Percentiles rank a stretch among this genome's conserved stretches.
These are phyloP conservation scores for Lamellibrachia satsuma DNA, from an alignment of 2,888 invertebrate genomes.

Conservation along the genomic window DNA sequence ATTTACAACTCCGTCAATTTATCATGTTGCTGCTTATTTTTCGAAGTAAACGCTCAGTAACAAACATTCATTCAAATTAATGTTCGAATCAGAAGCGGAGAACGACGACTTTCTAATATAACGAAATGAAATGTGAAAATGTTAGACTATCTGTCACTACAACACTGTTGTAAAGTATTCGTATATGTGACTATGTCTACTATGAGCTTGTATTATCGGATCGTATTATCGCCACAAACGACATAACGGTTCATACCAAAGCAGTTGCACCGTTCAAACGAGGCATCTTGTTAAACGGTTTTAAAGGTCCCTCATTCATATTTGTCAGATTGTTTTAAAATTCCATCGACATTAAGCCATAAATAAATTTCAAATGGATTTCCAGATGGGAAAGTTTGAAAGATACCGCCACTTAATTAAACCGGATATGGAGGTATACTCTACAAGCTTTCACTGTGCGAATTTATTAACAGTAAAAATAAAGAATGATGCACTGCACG, in stretches of 20 bases:
- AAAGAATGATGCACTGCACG: not conserved
- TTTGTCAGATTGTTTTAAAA: not conserved
- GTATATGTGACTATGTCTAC: not conserved
- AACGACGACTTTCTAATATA: too few species aligned
- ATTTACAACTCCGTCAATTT: too few species aligned
- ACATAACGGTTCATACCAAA: not conserved
- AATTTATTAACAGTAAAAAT: not conserved
- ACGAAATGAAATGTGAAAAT: too few species aligned
- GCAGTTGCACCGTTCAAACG: slow-evolving; percentile 9
- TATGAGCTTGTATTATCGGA: not conserved
- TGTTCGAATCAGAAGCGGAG: too few species aligned
- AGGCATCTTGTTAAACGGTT: slow-evolving; percentile 11
- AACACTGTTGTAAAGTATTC: not conserved
- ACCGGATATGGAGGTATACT: not conserved
- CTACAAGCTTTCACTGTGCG: not conserved
- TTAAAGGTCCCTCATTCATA: not conserved
- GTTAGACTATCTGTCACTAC: too few species aligned
- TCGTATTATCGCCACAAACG: not conserved
- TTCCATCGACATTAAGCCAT: not conserved
- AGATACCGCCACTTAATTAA: not conserved
- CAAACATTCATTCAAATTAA: too few species aligned
- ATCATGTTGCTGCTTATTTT: too few species aligned
- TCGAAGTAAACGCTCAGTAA: too few species aligned
- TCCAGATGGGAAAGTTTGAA: not conserved
- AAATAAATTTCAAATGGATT: not conserved